A percentile compares a stretch with the other conserved stretches of the same genome.
Evolutionary conservation across 2,888 invertebrate species (phyloP).

Genomic region (Tachina fera): DNA sequence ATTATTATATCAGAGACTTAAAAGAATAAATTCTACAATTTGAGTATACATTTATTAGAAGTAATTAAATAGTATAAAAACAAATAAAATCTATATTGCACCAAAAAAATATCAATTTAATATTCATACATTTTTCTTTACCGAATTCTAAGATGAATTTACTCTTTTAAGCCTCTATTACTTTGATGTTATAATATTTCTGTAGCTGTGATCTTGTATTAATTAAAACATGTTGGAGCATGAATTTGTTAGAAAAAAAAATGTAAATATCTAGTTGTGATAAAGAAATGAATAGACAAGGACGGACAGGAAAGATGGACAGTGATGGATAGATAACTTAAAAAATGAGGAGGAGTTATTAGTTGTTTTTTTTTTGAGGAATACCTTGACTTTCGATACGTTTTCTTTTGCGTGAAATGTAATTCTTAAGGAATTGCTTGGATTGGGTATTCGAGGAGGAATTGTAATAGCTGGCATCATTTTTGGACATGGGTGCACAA

Average conservation of each 20-base stretch:
- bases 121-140: neutral
- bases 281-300: slow-evolving; percentile 10
- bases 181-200: neutral
- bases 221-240: neutral
- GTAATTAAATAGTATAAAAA: no score
- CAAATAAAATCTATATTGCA: no score
- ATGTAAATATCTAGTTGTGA: neutral
- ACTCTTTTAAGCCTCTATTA: slow-evolving; percentile 21
- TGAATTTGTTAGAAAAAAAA: slow-evolving; percentile 3
- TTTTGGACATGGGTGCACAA: slow-evolving; percentile 81
- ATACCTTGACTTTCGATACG: slow-evolving; percentile 83
- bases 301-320: neutral
- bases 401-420: slow-evolving; percentile 82
- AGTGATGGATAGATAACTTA: no score
- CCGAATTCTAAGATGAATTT: neutral
- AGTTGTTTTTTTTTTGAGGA: slow-evolving; percentile 72
- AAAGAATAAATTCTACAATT: slow-evolving; percentile 13
- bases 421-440: slow-evolving; percentile 82
- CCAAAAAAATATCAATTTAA: no score
- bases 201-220: neutral
- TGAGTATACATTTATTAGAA: no score
- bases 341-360: slow-evolving; percentile 36
- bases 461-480: slow-evolving; percentile 78
- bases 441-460: slow-evolving; percentile 73
- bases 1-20: slow-evolving; percentile 71